Percentiles rank a stretch among this genome's conserved stretches.
Conservation (phyloP, 2,888 invertebrate genomes). For the Drosophila picticornis region DNA sequence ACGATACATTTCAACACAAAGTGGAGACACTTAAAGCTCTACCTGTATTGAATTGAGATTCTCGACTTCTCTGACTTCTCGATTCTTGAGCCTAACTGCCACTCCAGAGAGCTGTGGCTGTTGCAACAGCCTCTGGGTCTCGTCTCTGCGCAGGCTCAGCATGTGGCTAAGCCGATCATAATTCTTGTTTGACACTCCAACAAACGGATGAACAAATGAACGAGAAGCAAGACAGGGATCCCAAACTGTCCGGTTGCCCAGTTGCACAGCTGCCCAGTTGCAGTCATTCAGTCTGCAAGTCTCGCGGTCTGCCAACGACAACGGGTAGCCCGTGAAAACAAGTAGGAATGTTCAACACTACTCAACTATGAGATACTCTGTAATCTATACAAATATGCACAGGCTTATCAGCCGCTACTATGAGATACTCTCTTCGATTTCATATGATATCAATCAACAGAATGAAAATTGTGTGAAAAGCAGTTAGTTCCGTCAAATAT, state of each 20-base stretch:
- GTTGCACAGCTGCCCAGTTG: slow-evolving; percentile 19
- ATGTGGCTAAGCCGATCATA: slow-evolving; percentile 85
- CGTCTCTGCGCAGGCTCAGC: slow-evolving; percentile 75
- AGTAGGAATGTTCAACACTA: slow-evolving; percentile 20
- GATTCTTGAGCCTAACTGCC: slow-evolving; percentile 54
- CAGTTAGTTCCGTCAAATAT: not conserved
- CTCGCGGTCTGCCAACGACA: slow-evolving; percentile 39
- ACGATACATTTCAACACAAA: slow-evolving; percentile 80
- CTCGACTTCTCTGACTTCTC: slow-evolving; percentile 26
- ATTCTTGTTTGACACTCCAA: slow-evolving; percentile 84
- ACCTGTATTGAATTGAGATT: slow-evolving; percentile 74
- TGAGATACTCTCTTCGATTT: not conserved
- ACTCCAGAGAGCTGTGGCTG: slow-evolving; percentile 48
- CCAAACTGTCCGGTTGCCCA: slow-evolving; percentile 40
- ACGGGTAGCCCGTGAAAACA: slow-evolving; percentile 54
- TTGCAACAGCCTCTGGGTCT: slow-evolving; percentile 39
- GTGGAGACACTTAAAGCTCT: slow-evolving; percentile 81
- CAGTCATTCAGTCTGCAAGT: slow-evolving; percentile 53
- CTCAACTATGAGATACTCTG: slow-evolving; percentile 19
- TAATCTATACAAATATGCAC: not conserved
- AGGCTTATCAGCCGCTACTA: not conserved
- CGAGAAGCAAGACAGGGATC: slow-evolving; percentile 69
- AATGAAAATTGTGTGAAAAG: not conserved
- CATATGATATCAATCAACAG: not conserved
- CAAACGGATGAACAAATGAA: slow-evolving; percentile 81